Conservation (phyloP, 2,888 invertebrate species). For the Agrotis ipsilon region DNA sequence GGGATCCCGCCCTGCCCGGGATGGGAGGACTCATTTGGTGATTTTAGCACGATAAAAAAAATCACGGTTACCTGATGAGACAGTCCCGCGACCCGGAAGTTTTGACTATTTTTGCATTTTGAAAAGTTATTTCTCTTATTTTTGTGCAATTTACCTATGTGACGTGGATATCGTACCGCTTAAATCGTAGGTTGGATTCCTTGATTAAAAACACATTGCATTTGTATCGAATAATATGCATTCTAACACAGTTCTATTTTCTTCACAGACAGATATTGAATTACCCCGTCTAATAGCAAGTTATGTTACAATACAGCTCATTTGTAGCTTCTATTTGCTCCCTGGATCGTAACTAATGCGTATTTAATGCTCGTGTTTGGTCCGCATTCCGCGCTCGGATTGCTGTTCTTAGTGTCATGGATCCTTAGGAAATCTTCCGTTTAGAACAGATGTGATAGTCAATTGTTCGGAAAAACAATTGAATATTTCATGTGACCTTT, state of each 20-base stretch:
- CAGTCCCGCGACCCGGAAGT: too few relatives aligned
- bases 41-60: too few relatives aligned
- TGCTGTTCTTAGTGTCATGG: conserved; percentile 37
- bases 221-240: background rate
- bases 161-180: too few relatives aligned
- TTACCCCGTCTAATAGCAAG: conserved; percentile 29
- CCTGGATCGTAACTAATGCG: conserved; percentile 66
- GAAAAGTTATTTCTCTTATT: too few relatives aligned
- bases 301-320: conserved; percentile 57
- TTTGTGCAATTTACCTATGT: too few relatives aligned
- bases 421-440: conserved; percentile 16
- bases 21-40: too few relatives aligned
- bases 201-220: background rate
- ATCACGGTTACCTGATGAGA: too few relatives aligned
- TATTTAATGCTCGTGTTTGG: conserved; percentile 66
- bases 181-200: too few relatives aligned
- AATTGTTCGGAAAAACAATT: background rate
- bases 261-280: conserved; percentile 36
- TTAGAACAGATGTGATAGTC: background rate
- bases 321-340: conserved; percentile 59
- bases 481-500: background rate
- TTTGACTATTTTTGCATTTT: too few relatives aligned
- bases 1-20: too few relatives aligned
- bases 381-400: conserved; percentile 51
- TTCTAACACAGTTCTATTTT: conserved; percentile 11